These are phyloP conservation scores for Morpho helenor DNA, from an alignment of 2,888 invertebrate genomes.

Conservation along the genomic window DNA sequence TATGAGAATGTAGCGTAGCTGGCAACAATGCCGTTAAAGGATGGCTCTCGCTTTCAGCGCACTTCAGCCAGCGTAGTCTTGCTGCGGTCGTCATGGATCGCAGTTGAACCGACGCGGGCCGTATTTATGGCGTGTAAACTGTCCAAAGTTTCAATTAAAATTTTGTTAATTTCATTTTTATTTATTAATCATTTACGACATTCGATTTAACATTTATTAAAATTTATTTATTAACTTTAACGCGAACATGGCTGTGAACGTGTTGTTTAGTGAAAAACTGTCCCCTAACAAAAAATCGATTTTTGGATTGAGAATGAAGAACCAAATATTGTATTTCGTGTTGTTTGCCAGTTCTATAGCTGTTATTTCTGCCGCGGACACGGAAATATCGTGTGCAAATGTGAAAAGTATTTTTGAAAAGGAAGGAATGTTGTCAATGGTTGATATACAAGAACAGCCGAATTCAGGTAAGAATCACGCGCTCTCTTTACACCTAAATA, in stretches of 20 bases:
- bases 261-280: conserved; percentile 73
- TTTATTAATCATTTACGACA: conserved; percentile 47
- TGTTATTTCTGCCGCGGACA: conserved; percentile 52
- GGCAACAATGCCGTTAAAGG: conserved; percentile 15
- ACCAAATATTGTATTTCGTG: conserved; percentile 69
- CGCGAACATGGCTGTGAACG: conserved; percentile 70
- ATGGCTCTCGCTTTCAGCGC: conserved; percentile 32
- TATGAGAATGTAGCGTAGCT: conserved; percentile 6
- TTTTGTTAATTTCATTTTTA: conserved; percentile 41
- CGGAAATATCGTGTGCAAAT: conserved; percentile 69
- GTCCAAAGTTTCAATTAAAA: conserved; percentile 35
- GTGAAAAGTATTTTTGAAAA: conserved; percentile 72
- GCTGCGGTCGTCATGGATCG: conserved; percentile 70
- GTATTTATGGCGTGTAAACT: conserved; percentile 34
- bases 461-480: conserved; percentile 72
- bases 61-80: conserved; percentile 56
- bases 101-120: conserved; percentile 53
- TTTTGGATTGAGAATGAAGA: conserved; percentile 69
- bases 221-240: conserved; percentile 32
- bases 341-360: conserved; percentile 59
- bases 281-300: conserved; percentile 76
- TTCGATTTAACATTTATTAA: conserved; percentile 40
- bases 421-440: conserved; percentile 69
- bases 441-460: conserved; percentile 70
- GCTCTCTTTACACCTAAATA: conserved; percentile 36